These are phyloP conservation scores for Lochmaea capreae DNA, from an alignment of 2,888 invertebrate species.

Conservation along the genomic window DNA sequence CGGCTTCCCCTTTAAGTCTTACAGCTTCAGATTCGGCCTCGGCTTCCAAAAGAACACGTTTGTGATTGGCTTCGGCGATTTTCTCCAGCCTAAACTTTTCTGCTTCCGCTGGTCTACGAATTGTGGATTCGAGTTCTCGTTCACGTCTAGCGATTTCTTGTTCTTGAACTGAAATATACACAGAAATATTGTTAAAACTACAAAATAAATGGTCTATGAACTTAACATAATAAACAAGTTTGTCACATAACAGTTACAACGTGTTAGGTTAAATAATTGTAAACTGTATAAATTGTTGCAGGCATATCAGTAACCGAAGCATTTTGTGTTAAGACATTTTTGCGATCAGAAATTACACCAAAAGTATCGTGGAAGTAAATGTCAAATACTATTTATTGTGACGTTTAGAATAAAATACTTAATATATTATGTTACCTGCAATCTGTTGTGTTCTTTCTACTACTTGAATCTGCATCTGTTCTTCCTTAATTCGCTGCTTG, in stretches of 20 bases:
- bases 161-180: constrained; percentile 77
- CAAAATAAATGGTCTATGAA: neutral
- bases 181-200: neutral
- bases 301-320: too few species aligned
- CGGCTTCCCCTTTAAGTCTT: constrained; percentile 87
- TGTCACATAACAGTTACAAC: too few species aligned
- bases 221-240: neutral
- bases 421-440: constrained; percentile 65
- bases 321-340: too few species aligned
- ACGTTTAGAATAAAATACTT: neutral
- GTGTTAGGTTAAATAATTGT: too few species aligned
- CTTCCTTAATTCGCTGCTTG: constrained; percentile 90
- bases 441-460: constrained; percentile 80
- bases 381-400: too few species aligned
- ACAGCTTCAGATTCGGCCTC: constrained; percentile 95
- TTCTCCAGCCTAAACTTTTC: constrained; percentile 91
- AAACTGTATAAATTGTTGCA: too few species aligned
- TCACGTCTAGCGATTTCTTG: constrained; percentile 95
- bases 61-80: constrained; percentile 91
- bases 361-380: too few species aligned
- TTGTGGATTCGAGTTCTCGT: constrained; percentile 91
- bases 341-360: too few species aligned
- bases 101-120: constrained; percentile 95
- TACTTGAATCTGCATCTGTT: constrained; percentile 93
- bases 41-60: constrained; percentile 91